A percentile compares a stretch with the other conserved stretches of the same genome.
Evolutionary conservation across 2,113 vertebrate genomes (phyloP).

Genomic region (Tragulus kanchil): DNA sequence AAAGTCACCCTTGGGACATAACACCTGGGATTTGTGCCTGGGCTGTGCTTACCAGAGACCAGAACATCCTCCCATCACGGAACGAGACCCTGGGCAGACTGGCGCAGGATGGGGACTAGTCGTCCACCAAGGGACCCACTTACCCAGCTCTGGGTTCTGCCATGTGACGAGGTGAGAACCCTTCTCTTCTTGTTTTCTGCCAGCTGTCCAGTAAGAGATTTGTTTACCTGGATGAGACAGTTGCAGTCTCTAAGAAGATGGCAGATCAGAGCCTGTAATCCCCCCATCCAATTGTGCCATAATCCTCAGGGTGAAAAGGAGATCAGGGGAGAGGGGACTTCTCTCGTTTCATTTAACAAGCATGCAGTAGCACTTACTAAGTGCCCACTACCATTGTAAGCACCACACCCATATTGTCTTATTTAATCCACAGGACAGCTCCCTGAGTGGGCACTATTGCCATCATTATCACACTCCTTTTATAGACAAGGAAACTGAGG

Average conservation of each 20-base stretch:
- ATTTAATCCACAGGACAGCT: fast-evolving
- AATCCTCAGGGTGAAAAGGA: neutral
- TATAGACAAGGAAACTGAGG: fast-evolving
- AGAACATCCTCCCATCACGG: neutral
- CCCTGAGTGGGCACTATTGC: fast-evolving
- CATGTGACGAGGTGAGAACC: neutral
- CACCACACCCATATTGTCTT: neutral
- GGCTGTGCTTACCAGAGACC: neutral
- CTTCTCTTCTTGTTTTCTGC: neutral
- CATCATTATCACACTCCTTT: fast-evolving
- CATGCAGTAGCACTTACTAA: fast-evolving
- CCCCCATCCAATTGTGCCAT: neutral
- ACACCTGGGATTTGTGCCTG: neutral
- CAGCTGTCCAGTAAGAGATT: slow-evolving; percentile 35
- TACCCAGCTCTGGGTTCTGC: neutral
- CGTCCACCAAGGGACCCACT: neutral
- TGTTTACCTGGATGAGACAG: slow-evolving; percentile 49
- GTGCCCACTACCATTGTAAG: fast-evolving
- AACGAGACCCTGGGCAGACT: neutral
- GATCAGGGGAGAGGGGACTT: neutral
- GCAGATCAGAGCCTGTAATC: slow-evolving; percentile 39
- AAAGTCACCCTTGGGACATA: neutral
- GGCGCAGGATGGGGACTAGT: neutral
- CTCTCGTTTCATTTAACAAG: neutral
- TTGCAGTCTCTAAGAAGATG: slow-evolving; percentile 55